Evolutionary conservation across 1,140 invertebrate species (phyloP), one percentile per base, ranked within the genome.

Genomic region (Drosophila kepulauana): DNA sequence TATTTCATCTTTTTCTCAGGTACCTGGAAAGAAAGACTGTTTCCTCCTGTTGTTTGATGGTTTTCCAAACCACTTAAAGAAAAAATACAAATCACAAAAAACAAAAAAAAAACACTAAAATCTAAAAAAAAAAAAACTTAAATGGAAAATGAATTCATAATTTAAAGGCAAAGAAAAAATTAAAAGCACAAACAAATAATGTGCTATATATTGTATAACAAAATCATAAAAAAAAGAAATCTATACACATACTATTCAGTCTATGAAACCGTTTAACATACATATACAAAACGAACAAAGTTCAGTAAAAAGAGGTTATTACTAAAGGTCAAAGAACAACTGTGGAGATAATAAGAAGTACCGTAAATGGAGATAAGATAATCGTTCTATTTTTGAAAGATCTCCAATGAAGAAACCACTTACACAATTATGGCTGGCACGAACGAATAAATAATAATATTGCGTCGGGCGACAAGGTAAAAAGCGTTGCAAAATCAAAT

Each of bases 21-120:
- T 92, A 92, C 91, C 91, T 92, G 91, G 91, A 88, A 92, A 91
- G 92, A 91, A 92, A 92, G 91, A 92, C 91, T 92, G 91, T 92
- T 91, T 92, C 91, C 91, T 92, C 91, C 79, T 92, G 91, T 92
- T 92, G 91, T 91, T 89, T 92, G 82, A 92, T 92, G 91, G 91
- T 92, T 88, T 92, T 92, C 63, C 91, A 92, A 92, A 91, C 91
- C 86, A 92, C 87, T 75, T 92, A 78, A 81, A 79, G 57, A 82
- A 81, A 61, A 58, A 66, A 52, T 61, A 52, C 46, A 70, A 79
- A 75, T 68, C 61, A 75, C 64, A 57, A 33, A 72, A 74, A 43
- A 54, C 15, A 16, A 16, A 16, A 46, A 54, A 70, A 54, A 51
- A 35, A 71, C 62, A 58, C 7, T 20, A 56, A 69, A 80, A 25